A percentile compares a stretch with the other conserved stretches of the same genome.
These are phyloP conservation scores for Melitaea athalia DNA, from an alignment of 2,888 invertebrate genomes.

Conservation along the genomic window DNA sequence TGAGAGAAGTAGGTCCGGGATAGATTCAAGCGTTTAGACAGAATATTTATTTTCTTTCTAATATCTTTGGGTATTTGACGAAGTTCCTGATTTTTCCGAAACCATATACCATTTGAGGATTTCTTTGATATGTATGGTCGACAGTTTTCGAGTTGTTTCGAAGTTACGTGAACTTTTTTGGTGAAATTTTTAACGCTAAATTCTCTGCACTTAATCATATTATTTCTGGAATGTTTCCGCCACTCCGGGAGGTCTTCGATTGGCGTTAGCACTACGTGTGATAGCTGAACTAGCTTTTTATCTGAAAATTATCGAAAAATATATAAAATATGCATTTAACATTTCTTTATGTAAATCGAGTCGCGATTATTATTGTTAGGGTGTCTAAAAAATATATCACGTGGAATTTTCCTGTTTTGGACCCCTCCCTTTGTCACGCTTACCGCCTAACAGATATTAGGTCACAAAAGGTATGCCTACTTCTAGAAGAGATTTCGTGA, in stretches of 20 bases:
- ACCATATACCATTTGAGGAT: not conserved
- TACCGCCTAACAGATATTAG: no score
- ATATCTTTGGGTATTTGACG: not conserved
- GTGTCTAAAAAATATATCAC: no score
- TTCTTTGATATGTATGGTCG: not conserved
- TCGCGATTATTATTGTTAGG: no score
- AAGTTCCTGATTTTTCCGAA: not conserved
- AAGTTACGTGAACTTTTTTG: not conserved
- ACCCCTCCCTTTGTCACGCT: no score
- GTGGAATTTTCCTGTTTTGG: no score
- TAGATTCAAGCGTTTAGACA: conserved; percentile 11
- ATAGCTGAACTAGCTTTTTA: conserved; percentile 14
- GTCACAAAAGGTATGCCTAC: no score
- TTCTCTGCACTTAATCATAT: conserved; percentile 9
- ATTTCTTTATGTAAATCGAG: not conserved
- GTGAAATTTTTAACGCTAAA: conserved; percentile 9
- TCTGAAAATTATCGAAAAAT: conserved; percentile 26
- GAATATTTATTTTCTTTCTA: not conserved
- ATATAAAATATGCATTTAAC: not conserved
- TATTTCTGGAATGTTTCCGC: not conserved
- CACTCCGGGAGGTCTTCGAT: conserved; percentile 8
- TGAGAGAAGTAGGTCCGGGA: not conserved
- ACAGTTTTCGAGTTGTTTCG: conserved; percentile 1
- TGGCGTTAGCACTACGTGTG: conserved; percentile 18
- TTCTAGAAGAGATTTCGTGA: no score